Percentiles rank a stretch among this genome's conserved stretches.
Conservation (phyloP, 2,113 vertebrate genomes). For the Hydrochoerus hydrochaeris region DNA sequence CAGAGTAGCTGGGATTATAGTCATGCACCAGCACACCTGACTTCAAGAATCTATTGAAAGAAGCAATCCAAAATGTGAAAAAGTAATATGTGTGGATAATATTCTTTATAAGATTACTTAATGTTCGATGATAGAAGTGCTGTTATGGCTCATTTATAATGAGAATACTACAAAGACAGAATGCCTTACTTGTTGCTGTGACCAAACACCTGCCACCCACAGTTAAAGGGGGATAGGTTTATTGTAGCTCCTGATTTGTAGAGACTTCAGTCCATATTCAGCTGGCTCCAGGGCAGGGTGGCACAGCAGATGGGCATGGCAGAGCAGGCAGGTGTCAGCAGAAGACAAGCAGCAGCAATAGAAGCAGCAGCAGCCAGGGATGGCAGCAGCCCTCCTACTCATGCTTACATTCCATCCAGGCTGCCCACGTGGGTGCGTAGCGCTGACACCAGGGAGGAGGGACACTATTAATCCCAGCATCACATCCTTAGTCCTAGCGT, state of each 20-base stretch:
- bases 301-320: background rate
- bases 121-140: background rate
- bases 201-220: background rate
- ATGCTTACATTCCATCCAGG: background rate
- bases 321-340: background rate
- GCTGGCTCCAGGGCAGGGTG: background rate
- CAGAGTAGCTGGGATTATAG: background rate
- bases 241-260: background rate
- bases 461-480: background rate
- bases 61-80: background rate
- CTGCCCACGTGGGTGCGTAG: background rate
- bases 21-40: background rate
- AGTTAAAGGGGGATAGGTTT: background rate
- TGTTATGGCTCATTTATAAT: background rate
- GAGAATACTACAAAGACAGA: background rate
- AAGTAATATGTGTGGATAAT: background rate
- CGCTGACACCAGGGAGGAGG: background rate
- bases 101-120: background rate
- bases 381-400: background rate
- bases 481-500: background rate
- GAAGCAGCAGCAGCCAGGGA: background rate
- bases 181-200: background rate
- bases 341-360: background rate
- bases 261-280: background rate
- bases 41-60: background rate